Conservation (phyloP, 92 coral and sea anemone species). For the Galaxea fascicularis region DNA sequence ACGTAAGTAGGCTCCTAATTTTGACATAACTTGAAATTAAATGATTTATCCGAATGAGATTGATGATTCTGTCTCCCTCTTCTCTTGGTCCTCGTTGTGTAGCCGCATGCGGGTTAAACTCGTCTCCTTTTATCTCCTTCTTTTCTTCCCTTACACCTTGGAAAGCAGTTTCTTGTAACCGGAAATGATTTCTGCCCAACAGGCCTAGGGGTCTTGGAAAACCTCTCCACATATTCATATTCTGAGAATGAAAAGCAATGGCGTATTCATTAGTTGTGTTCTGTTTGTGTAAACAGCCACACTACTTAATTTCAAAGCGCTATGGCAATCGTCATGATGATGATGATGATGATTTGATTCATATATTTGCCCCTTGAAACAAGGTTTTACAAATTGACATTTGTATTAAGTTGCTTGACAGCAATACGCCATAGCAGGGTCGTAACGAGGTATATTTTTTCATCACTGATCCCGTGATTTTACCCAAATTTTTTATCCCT, state of each 20-base stretch:
- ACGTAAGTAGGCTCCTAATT: not conserved
- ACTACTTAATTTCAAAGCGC: no score
- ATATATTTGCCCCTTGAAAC: no score
- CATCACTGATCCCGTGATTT: no score
- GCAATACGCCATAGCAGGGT: no score
- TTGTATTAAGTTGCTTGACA: no score
- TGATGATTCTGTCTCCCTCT: conserved; percentile 19
- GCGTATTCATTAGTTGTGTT: no score
- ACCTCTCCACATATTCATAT: not conserved
- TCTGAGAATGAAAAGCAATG: not conserved
- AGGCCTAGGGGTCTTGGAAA: not conserved
- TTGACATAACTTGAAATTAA: conserved; percentile 14
- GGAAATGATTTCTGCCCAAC: not conserved
- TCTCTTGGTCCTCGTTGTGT: not conserved
- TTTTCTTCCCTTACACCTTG: not conserved
- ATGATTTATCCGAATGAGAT: conserved; percentile 7
- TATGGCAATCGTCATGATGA: no score
- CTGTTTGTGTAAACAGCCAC: no score
- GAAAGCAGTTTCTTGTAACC: not conserved
- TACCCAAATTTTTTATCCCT: no score
- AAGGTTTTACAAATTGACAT: no score
- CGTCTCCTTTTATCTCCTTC: conserved; percentile 5
- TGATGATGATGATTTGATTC: no score
- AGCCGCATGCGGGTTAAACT: not conserved
- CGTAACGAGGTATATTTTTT: no score